Evolutionary conservation across 2,888 invertebrate species (phyloP), one percentile per base, ranked within the genome.

Genomic region (Geophilus truncorum): DNA sequence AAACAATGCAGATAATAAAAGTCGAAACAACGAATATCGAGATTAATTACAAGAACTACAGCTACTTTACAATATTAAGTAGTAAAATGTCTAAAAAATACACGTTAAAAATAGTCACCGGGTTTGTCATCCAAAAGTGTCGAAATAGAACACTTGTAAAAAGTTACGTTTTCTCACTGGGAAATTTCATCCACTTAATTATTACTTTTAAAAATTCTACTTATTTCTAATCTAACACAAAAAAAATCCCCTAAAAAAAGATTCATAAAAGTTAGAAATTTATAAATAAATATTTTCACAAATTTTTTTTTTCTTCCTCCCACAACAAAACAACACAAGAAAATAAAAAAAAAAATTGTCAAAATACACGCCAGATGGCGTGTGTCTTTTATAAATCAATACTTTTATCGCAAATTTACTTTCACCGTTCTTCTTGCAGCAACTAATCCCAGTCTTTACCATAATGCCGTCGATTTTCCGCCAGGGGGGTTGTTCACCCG

Each of bases 401-500:
- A 36, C 32, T 32, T 77, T 32, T 34, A 23, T 77, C 18, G 18
- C 32, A n/a, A n/a, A n/a, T n/a, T n/a, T 30, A 36, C 32, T 32
- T 77, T 32, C 21, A 23, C 34, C 18, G 18, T 18, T 77, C 6
- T 23, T 30, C 34, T 32, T 77, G 36, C 32, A 30, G 57, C 70
- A 70, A 70, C 70, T 70, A 70, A 70, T 70, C 70, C 28, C 70
- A 70, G 70, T 23, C 45, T 77, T 76, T 40, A 82, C 82, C 82
- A 82, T 23, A 82, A 62, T 25, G 92, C 92, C 80, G 94, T 93
- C 15, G 95, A 95, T 87, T 93, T 92, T 78, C 96, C 96, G 84
- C 96, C 96, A 1, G 96, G 96, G 9, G 96, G 96, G 90, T 95
- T 94, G 86, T 93, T 91, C 3, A 96, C 94, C 84, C 94, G 92